phyloP scores from a whole-genome alignment of 2,113 vertebrate genomes.

The Pangasianodon hypophthalmus region DNA sequence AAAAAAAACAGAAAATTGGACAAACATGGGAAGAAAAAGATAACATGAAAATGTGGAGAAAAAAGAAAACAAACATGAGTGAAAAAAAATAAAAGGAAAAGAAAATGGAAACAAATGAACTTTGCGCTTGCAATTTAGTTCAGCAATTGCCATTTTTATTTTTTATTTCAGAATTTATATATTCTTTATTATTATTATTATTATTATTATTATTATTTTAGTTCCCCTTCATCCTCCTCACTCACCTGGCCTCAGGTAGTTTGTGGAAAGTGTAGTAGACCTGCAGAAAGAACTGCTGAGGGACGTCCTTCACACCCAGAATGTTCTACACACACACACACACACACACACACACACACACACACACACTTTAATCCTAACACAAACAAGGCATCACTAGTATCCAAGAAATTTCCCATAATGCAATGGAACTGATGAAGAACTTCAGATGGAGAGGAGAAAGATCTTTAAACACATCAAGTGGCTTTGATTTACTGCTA shows the following conservation, averaged over 20 bases:
- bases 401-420: neutral
- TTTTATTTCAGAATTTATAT: neutral
- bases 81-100: neutral
- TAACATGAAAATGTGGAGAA: neutral
- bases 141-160: neutral
- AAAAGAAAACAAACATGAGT: neutral
- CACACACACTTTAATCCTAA: neutral
- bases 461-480: neutral
- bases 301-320: slow-evolving; percentile 82
- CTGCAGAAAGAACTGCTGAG: slow-evolving; percentile 85
- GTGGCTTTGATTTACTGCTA: neutral
- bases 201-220: neutral
- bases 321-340: slow-evolving; percentile 79
- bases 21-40: neutral
- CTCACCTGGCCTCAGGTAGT: slow-evolving; percentile 82
- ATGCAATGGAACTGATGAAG: neutral
- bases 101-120: neutral
- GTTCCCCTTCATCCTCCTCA: neutral
- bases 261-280: slow-evolving; percentile 84
- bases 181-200: neutral
- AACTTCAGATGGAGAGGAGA: neutral
- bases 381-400: neutral
- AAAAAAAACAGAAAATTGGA: neutral
- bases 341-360: neutral
- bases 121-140: neutral